Percentiles rank a stretch among this genome's conserved stretches.
phyloP scores from a whole-genome alignment of 2,797 vertebrate genomes.

The Rhinoraja longicauda region DNA sequence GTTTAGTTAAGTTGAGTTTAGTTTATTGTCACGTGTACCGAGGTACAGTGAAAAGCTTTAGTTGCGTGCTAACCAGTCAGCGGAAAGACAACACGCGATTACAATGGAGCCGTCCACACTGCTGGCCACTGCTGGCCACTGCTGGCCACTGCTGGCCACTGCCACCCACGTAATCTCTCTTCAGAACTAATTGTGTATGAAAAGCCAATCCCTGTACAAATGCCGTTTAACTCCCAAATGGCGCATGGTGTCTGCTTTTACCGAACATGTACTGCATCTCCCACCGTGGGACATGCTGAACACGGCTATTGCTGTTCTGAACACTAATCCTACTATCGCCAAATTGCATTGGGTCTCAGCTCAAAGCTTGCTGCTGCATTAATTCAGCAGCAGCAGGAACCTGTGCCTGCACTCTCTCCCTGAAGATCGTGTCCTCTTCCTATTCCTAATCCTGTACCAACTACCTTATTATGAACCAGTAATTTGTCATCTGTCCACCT shows the following conservation, averaged over 20 bases:
- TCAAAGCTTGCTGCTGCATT: conserved; percentile 19
- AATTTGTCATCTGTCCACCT: conserved; percentile 35
- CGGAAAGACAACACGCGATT: too few species aligned
- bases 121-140: too few species aligned
- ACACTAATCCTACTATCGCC: conserved; percentile 38
- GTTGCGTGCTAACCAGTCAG: too few species aligned
- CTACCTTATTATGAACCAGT: conserved; percentile 34
- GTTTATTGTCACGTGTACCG: too few species aligned
- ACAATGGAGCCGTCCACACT: too few species aligned
- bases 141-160: too few species aligned
- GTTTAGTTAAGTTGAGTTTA: too few species aligned
- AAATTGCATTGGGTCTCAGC: conserved; percentile 38
- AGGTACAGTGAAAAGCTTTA: too few species aligned
- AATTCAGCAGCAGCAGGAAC: conserved; percentile 26
- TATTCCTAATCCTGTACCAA: conserved; percentile 35
- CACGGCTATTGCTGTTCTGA: conserved; percentile 25
- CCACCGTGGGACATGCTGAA: conserved; percentile 22
- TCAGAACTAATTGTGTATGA: neutral
- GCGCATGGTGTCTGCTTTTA: conserved; percentile 13
- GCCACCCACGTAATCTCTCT: neutral
- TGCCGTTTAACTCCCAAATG: neutral
- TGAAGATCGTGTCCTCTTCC: conserved; percentile 33
- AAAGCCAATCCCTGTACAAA: neutral
- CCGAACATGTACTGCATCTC: conserved; percentile 6
- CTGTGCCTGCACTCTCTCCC: conserved; percentile 3